These are phyloP conservation scores for Darevskia nairensis DNA, from an alignment of 2,797 vertebrate species.

Conservation along the genomic window DNA sequence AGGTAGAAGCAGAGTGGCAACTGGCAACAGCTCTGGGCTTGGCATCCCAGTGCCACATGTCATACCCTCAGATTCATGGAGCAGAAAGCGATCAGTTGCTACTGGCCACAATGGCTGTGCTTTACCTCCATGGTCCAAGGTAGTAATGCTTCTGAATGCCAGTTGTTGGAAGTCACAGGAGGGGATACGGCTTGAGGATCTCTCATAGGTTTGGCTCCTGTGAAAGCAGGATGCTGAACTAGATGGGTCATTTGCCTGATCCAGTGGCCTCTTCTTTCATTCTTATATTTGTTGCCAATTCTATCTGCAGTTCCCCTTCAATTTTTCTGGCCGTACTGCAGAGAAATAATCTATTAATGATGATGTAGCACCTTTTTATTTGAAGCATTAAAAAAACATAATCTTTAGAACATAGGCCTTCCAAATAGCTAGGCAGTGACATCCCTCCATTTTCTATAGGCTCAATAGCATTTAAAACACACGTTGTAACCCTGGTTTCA, in stretches of 20 bases:
- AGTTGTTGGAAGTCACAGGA: too few relatives aligned
- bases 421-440: slow-evolving; percentile 4
- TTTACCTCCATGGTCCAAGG: too few relatives aligned
- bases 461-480: slow-evolving; percentile 42
- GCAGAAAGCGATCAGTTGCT: too few relatives aligned
- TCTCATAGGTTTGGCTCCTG: too few relatives aligned
- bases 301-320: not conserved
- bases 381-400: slow-evolving; percentile 1
- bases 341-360: not conserved
- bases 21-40: not conserved
- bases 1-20: not conserved
- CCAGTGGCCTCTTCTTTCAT: too few relatives aligned
- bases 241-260: too few relatives aligned
- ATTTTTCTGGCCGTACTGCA: not conserved
- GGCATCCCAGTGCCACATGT: not conserved
- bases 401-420: slow-evolving; percentile 10
- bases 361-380: slow-evolving; percentile 37
- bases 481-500: slow-evolving; percentile 45
- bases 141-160: too few relatives aligned
- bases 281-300: not conserved
- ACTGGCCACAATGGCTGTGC: too few relatives aligned
- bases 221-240: too few relatives aligned
- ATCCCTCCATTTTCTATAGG: slow-evolving; percentile 20
- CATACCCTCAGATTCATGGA: too few relatives aligned
- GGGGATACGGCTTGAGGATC: too few relatives aligned